Evolutionary conservation across 2,888 invertebrate genomes (phyloP).

Genomic region (Drosophila rubida): DNA sequence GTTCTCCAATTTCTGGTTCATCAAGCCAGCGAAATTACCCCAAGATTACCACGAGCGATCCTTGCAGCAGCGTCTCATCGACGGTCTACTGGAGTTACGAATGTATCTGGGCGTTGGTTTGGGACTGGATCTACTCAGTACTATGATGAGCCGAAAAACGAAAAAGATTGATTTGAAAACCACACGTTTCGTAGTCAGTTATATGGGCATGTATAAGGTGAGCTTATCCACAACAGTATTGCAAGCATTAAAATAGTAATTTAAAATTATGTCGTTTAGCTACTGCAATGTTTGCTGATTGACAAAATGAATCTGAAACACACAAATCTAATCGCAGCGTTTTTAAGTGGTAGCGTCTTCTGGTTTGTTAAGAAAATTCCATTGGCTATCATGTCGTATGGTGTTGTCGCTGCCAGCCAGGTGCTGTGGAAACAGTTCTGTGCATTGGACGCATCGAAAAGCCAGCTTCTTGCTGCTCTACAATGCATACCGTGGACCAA

Average conservation of each 20-base stretch:
- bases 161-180: conserved; percentile 40
- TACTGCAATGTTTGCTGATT: conserved; percentile 41
- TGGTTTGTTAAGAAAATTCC: conserved; percentile 32
- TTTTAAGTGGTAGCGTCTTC: conserved; percentile 57
- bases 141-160: conserved; percentile 2
- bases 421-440: conserved; percentile 58
- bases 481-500: conserved; percentile 53
- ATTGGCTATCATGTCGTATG: conserved; percentile 49
- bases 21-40: conserved; percentile 40
- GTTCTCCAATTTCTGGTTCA: conserved; percentile 66
- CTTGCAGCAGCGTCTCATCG: conserved; percentile 9
- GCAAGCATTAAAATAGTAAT: background rate
- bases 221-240: background rate
- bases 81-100: conserved; percentile 38
- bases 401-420: conserved; percentile 54
- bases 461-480: conserved; percentile 17
- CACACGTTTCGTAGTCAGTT: conserved; percentile 50
- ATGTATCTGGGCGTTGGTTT: conserved; percentile 57
- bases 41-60: conserved; percentile 33
- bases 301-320: conserved; percentile 7
- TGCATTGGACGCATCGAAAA: background rate
- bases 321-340: conserved; percentile 46
- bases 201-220: conserved; percentile 59
- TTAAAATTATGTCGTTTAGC: conserved; percentile 18
- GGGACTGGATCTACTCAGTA: conserved; percentile 50